phyloP scores from a whole-genome alignment of 2,888 invertebrate genomes.

The Parnassius smintheus region DNA sequence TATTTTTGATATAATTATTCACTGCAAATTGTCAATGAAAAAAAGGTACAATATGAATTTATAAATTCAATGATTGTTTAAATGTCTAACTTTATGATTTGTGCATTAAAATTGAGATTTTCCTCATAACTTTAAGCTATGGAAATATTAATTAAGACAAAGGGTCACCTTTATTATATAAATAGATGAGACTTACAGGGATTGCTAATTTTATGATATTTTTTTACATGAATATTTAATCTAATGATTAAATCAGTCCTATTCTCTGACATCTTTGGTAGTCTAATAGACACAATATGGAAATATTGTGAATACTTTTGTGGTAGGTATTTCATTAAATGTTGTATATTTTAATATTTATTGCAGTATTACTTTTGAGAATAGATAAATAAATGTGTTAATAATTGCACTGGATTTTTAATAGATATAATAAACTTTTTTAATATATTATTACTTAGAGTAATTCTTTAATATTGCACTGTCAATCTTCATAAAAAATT shows the following conservation, averaged over 20 bases:
- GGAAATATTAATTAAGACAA: constrained; percentile 16
- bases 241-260: constrained; percentile 46
- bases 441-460: constrained; percentile 67
- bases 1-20: not conserved
- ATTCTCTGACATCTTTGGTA: constrained; percentile 68
- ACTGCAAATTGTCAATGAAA: not conserved
- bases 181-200: constrained; percentile 22
- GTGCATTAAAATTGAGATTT: constrained; percentile 46
- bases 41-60: constrained; percentile 27
- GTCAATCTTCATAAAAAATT: constrained; percentile 50
- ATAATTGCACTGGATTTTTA: constrained; percentile 68
- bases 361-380: constrained; percentile 29
- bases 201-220: constrained; percentile 29
- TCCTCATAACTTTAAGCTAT: constrained; percentile 21
- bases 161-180: constrained; percentile 24
- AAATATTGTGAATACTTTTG: constrained; percentile 32
- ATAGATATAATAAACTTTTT: constrained; percentile 48
- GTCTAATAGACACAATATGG: constrained; percentile 44
- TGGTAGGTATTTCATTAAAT: constrained; percentile 21
- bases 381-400: constrained; percentile 42
- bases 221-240: constrained; percentile 36
- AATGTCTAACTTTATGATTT: constrained; percentile 52
- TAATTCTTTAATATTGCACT: constrained; percentile 76
- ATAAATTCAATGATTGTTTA: constrained; percentile 31
- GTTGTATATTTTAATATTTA: constrained; percentile 36